A percentile compares a stretch with the other conserved stretches of the same genome.
phyloP scores from a whole-genome alignment of 2,797 vertebrate genomes.

The Clarias fuscus region DNA sequence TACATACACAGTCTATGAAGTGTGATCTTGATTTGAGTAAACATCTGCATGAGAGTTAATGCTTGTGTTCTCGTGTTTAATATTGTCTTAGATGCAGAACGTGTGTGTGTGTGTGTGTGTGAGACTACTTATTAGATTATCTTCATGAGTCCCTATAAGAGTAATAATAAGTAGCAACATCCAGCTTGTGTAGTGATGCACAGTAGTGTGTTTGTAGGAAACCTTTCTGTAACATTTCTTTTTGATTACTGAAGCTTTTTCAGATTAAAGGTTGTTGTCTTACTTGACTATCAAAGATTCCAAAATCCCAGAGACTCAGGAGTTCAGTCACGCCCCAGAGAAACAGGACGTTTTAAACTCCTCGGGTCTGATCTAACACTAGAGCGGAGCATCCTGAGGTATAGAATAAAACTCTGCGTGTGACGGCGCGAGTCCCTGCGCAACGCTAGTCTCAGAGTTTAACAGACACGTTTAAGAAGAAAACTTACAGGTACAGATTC shows the following conservation, averaged over 20 bases:
- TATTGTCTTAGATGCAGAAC: background rate
- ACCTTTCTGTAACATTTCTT: no score
- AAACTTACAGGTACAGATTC: background rate
- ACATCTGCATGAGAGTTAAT: background rate
- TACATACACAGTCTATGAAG: background rate
- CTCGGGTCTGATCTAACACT: no score
- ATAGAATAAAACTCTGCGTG: no score
- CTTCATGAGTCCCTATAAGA: background rate
- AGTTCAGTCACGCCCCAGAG: background rate
- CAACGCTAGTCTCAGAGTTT: no score
- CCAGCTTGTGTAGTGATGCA: background rate
- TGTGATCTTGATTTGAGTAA: background rate
- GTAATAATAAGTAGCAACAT: background rate
- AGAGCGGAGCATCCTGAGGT: no score
- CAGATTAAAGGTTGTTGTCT: background rate
- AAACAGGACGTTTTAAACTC: no score
- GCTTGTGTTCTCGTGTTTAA: background rate
- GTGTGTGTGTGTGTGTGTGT: background rate
- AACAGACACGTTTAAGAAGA: no score
- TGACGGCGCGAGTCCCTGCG: no score
- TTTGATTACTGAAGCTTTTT: background rate
- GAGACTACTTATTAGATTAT: no score
- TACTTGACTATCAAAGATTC: background rate
- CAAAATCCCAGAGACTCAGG: background rate
- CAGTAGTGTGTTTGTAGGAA: background rate